Evolutionary conservation across 2,113 vertebrate genomes (phyloP).

Genomic region (Chloropsis hardwickii): DNA sequence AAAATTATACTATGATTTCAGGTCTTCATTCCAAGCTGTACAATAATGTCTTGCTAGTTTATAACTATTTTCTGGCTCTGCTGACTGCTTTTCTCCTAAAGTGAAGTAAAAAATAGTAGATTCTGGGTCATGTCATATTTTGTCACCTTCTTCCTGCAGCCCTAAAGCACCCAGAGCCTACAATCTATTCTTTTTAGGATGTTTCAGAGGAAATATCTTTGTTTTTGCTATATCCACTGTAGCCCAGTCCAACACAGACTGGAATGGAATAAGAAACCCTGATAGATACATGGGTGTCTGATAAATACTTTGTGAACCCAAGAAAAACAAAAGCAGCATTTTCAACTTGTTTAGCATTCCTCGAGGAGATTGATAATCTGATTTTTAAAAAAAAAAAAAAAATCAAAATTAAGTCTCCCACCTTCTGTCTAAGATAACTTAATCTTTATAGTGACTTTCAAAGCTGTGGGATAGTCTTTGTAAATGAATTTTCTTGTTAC

Average conservation of each 20-base stretch:
- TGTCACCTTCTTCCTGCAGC: background rate
- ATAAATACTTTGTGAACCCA: background rate
- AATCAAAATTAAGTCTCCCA: slow-evolving; percentile 3
- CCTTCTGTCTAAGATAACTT: slow-evolving; percentile 25
- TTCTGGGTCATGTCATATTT: background rate
- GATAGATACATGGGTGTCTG: background rate
- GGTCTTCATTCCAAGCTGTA: background rate
- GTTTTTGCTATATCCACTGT: background rate
- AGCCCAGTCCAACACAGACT: background rate
- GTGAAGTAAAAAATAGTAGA: background rate
- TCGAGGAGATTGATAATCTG: background rate
- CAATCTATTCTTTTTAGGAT: background rate
- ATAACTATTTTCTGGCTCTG: background rate
- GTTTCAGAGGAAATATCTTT: background rate
- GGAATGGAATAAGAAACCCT: background rate
- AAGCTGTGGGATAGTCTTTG: slow-evolving; percentile 22
- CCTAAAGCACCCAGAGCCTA: background rate
- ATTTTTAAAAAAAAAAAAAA: background rate
- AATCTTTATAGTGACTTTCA: slow-evolving; percentile 47
- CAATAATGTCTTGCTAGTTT: background rate
- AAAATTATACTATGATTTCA: background rate
- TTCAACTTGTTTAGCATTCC: background rate
- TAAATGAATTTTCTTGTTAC: slow-evolving; percentile 62
- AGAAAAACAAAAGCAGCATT: background rate
- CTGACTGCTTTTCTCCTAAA: background rate